These are phyloP conservation scores for Meriones psammophilus DNA, from an alignment of 2,797 vertebrate genomes.

Conservation along the genomic window DNA sequence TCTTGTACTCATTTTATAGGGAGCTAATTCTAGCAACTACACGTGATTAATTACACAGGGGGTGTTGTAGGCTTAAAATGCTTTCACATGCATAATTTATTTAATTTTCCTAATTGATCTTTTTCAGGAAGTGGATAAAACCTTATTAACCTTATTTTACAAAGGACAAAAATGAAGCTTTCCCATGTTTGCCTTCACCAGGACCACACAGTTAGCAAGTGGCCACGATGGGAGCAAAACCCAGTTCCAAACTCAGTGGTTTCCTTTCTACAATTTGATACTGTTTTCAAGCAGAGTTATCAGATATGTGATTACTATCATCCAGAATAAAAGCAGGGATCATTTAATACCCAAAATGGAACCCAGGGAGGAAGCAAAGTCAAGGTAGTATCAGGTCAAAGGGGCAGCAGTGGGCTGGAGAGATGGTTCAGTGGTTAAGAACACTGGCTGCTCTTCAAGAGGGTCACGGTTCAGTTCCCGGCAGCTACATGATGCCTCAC, in stretches of 20 bases:
- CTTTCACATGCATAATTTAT: background rate
- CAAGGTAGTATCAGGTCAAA: slow-evolving; percentile 5
- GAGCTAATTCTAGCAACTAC: slow-evolving; percentile 21
- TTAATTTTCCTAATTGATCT: slow-evolving; percentile 51
- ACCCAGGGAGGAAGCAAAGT: background rate
- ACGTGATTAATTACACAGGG: slow-evolving; percentile 17
- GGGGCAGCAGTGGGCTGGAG: background rate
- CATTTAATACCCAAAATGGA: background rate
- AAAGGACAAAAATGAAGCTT: slow-evolving; percentile 58
- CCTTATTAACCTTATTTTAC: slow-evolving; percentile 60
- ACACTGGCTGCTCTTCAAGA: background rate
- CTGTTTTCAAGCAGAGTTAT: background rate
- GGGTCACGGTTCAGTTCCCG: background rate
- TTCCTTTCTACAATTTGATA: background rate
- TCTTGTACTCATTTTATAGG: background rate
- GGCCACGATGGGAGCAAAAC: background rate
- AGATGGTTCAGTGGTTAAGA: background rate
- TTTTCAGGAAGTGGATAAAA: slow-evolving; percentile 22
- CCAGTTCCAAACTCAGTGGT: background rate
- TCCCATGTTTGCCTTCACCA: background rate
- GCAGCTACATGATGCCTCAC: background rate
- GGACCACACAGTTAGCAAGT: slow-evolving; percentile 3
- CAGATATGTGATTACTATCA: background rate
- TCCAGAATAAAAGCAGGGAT: background rate
- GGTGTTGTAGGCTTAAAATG: slow-evolving; percentile 30